Evolutionary conservation across 1,140 invertebrate genomes (phyloP).

Genomic region (Cherax quadricarinatus): DNA sequence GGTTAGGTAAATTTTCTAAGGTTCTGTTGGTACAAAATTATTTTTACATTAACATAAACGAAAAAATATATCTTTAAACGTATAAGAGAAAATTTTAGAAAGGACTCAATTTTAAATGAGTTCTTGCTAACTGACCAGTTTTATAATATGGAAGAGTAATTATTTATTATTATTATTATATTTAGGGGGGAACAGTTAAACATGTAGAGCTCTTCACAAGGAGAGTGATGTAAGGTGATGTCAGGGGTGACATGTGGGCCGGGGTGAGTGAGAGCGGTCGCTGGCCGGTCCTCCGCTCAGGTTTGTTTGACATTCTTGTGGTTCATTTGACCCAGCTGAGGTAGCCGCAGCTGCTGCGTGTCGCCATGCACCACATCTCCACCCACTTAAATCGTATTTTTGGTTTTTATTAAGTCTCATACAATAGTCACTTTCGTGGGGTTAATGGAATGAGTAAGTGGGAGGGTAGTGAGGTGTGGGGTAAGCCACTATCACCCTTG

Average conservation of each 20-base stretch:
- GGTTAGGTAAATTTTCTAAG: too few relatives aligned
- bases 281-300: slow-evolving; percentile 11
- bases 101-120: too few relatives aligned
- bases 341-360: slow-evolving; percentile 8
- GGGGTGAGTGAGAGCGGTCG: neutral
- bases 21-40: too few relatives aligned
- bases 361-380: neutral
- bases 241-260: neutral
- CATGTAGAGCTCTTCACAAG: neutral
- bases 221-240: neutral
- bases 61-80: too few relatives aligned
- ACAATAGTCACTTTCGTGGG: neutral
- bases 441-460: neutral
- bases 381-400: neutral
- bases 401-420: neutral
- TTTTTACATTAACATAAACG: too few relatives aligned
- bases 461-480: neutral
- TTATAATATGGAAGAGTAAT: too few relatives aligned
- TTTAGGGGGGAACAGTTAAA: neutral
- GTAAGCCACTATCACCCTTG: neutral
- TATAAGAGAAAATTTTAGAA: too few relatives aligned
- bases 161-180: too few relatives aligned
- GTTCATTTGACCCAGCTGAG: slow-evolving; percentile 59
- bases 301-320: slow-evolving; percentile 67
- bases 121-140: too few relatives aligned